Base-by-base conservation (phyloP, 2,888 invertebrate genomes). In the Dyspetes luteomarginatus region DNA sequence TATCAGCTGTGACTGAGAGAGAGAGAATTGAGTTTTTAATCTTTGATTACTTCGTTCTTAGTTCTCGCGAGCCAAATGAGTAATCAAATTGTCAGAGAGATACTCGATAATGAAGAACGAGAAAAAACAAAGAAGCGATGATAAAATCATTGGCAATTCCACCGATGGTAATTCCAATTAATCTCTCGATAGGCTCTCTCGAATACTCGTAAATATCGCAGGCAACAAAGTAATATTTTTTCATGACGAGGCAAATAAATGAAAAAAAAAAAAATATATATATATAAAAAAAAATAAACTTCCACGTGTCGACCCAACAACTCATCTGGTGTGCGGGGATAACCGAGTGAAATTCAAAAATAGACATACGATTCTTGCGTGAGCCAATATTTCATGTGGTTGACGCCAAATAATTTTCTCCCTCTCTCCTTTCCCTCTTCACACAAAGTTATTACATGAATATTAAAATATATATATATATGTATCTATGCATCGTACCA, bases 71-170 rank as follows among this genome's bases (percentile, higher is more conserved):
- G 36, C 36, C 36, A 9, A 7, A 36, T 12, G 36, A 36, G 7
- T 36, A 36, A 36, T 36, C 12, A 4, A 36, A 36, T 36, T 12
- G 9, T 36, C n/a, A n/a, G n/a, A n/a, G 9, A 7, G 36, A 36
- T 36, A 36, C 9, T 9, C 36, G 36, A 36, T 36, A 36, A 50
- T 50, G 48, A 15, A 9, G 26, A 22, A 56, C 22, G 65, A 26
- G 19, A 24, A 48, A 28, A 65, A 65, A 65, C 64, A 48, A 26
- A 30, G 30, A 24, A 36, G 24, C n/a, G n/a, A 62, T 26, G 65
- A 65, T 65, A 65, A 65, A 48, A 65, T 65, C 65, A 12, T 50
- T 50, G 17, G 65, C 65, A 19, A 65, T 65, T n/a, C n/a, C 36
- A 3, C 30, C 48, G 28, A 19, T 30, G 17, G 30, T 50, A 65